Conservation (phyloP, 2,797 vertebrate genomes). For the Clamator glandarius region DNA sequence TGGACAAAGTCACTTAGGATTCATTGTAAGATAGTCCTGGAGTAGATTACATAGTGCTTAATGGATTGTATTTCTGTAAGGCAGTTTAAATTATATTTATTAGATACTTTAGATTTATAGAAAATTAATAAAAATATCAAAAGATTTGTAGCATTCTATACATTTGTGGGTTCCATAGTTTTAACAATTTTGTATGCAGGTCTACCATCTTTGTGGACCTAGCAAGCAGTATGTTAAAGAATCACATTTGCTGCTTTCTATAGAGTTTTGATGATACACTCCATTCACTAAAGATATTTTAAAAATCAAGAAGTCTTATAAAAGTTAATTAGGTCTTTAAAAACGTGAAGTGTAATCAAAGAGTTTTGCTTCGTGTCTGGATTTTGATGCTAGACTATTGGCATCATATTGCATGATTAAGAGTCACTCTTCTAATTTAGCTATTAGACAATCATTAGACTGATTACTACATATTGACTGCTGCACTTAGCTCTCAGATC, state of each 20-base stretch:
- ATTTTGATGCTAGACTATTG: constrained; percentile 58
- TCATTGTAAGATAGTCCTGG: constrained; percentile 5
- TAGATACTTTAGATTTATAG: constrained; percentile 17
- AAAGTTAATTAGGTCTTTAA: constrained; percentile 67
- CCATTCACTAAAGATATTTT: constrained; percentile 15
- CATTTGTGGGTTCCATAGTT: background rate
- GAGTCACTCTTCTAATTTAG: constrained; percentile 71
- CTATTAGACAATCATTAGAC: constrained; percentile 75
- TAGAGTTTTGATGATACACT: background rate
- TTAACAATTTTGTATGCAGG: background rate
- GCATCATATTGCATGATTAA: constrained; percentile 71
- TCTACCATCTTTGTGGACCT: background rate
- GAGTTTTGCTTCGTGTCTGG: constrained; percentile 59
- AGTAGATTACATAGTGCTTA: constrained; percentile 44
- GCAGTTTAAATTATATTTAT: constrained; percentile 32
- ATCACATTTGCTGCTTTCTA: background rate
- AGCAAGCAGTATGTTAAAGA: background rate
- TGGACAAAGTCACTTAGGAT: constrained; percentile 49
- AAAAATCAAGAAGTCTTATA: constrained; percentile 58
- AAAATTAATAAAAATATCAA: constrained; percentile 61
- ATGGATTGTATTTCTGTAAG: constrained; percentile 56
- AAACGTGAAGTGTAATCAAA: constrained; percentile 67
- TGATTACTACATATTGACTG: constrained; percentile 72
- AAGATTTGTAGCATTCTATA: constrained; percentile 12
- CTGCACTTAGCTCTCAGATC: constrained; percentile 54